phyloP scores from a whole-genome alignment of 2,888 invertebrate genomes.

The Xanthia togata region DNA sequence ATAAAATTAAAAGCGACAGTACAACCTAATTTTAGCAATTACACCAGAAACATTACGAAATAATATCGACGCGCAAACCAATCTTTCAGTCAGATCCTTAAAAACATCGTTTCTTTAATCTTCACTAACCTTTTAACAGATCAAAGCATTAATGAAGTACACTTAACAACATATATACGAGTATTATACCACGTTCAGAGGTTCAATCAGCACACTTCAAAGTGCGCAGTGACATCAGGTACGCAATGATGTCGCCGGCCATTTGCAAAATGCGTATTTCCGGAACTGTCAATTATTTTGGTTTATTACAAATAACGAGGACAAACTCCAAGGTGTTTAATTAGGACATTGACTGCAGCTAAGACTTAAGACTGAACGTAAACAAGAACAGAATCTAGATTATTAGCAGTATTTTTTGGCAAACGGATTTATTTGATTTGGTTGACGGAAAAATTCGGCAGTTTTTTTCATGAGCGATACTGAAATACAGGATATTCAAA shows the following conservation, averaged over 20 bases:
- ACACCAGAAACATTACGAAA: neutral
- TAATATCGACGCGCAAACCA: conserved; percentile 10
- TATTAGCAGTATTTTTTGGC: conserved; percentile 36
- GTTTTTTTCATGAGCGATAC: neutral
- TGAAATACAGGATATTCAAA: neutral
- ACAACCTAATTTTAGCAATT: conserved; percentile 25
- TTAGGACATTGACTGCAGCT: conserved; percentile 49
- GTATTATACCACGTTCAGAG: neutral
- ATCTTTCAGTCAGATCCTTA: conserved; percentile 21
- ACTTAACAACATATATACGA: conserved; percentile 9
- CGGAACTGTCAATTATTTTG: conserved; percentile 45
- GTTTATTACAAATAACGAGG: conserved; percentile 33
- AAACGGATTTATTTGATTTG: neutral
- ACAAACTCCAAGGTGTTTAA: conserved; percentile 33
- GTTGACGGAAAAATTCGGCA: conserved; percentile 4
- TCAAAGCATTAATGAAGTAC: conserved; percentile 36
- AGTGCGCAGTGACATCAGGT: conserved; percentile 12
- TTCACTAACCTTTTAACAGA: conserved; percentile 43
- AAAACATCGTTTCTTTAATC: conserved; percentile 47
- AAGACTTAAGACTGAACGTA: conserved; percentile 23
- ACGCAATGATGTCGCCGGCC: conserved; percentile 1
- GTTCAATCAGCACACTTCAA: conserved; percentile 31
- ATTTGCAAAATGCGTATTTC: conserved; percentile 24
- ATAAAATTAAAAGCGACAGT: neutral
- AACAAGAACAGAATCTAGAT: conserved; percentile 26